Evolutionary conservation across 2,797 vertebrate genomes (phyloP), one percentile per base, ranked within the genome.

Genomic region (Pseudochromis fuscus): DNA sequence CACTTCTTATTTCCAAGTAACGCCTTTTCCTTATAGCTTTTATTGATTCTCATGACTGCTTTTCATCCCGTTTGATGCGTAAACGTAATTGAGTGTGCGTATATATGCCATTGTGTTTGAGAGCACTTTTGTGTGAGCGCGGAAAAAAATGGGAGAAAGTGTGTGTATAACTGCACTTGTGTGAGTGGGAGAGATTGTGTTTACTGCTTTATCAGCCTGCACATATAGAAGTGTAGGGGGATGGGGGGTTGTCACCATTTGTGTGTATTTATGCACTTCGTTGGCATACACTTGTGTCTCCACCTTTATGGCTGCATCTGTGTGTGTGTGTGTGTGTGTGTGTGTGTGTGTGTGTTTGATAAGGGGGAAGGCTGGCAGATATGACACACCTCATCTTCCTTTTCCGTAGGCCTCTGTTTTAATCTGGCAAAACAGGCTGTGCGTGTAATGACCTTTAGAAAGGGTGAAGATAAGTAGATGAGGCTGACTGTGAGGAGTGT

Each of bases 401-500:
- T 67, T 62, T 83, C 57, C 19, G 1, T 15, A 40, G 72, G 75
- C 76, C 80, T 81, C 73, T 48, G 48, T 85, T 89, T 85, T 88
- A 87, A 91, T 90, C 82, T 79, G 75, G 73, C 69, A 66, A 87
- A 88, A 81, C 85, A 88, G 90, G 64, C 83, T 78, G 72, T 69
- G 83, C 24, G 63, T 85, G 82, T 87, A 87, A 92, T 85, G 81
- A 89, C 88, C 88, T 91, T 89, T 89, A 72, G 82, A 88, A 85
- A 86, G 79, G 85, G 79, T 89, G 85, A 82, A 83, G 89, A 87
- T 89, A 86, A 88, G 86, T 88, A 84, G 86, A 90, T 84, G 82
- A 83, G 87, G 72, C 78, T 80, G 83, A 75, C 71, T 82, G 80
- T 74, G 80, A 86, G 78, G 61, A 84, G 79, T 30, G 73, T 76